phyloP scores from a whole-genome alignment of 2,113 vertebrate species.

The Carollia perspicillata region DNA sequence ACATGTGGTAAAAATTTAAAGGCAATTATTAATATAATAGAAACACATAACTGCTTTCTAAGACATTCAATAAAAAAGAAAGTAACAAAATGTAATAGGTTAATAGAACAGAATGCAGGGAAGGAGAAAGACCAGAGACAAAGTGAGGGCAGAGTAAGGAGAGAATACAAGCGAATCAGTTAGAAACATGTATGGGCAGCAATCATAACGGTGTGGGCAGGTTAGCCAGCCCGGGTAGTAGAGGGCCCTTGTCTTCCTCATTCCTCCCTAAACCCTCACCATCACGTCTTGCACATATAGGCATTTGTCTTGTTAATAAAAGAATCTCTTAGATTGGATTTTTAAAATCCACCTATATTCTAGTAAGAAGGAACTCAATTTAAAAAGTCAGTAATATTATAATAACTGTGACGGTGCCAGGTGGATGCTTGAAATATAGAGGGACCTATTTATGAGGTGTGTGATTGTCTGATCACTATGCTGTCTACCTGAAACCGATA shows the following conservation, averaged over 20 bases:
- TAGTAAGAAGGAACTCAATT: neutral
- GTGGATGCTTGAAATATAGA: too few relatives aligned
- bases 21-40: neutral
- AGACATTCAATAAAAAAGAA: neutral
- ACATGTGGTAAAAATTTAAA: neutral
- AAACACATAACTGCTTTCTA: neutral
- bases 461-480: too few relatives aligned
- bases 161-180: neutral
- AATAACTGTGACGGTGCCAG: too few relatives aligned
- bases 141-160: neutral
- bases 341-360: neutral
- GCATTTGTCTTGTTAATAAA: neutral
- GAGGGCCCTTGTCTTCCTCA: neutral
- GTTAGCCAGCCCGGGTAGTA: neutral
- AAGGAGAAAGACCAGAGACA: neutral
- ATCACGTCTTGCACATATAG: neutral
- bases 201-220: neutral
- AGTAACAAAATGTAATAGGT: neutral
- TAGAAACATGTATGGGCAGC: neutral
- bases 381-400: neutral
- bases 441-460: too few relatives aligned
- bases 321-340: neutral
- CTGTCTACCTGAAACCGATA: neutral
- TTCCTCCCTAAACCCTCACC: neutral
- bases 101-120: neutral